These are phyloP conservation scores for Argyresthia goedartella DNA, from an alignment of 2,888 invertebrate species.

Conservation along the genomic window DNA sequence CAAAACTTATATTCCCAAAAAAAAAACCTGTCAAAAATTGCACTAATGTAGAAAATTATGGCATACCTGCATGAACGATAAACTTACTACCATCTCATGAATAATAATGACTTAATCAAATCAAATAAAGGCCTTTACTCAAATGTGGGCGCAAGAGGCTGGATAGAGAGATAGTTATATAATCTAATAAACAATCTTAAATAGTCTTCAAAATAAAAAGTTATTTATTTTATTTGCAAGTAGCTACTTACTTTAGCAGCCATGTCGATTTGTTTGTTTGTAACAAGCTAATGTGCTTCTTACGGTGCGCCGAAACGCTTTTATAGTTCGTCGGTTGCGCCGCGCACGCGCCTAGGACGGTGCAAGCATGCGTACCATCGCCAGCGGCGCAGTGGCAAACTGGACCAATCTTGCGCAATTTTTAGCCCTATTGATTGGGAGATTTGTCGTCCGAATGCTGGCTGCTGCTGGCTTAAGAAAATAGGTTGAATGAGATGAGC, in stretches of 20 bases:
- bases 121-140: too few relatives aligned
- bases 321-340: constrained; percentile 27
- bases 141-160: too few relatives aligned
- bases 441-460: too few relatives aligned
- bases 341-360: constrained; percentile 2
- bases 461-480: too few relatives aligned
- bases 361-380: background rate
- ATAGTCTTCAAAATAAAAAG: background rate
- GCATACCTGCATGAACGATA: too few relatives aligned
- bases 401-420: constrained; percentile 12
- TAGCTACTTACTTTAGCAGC: constrained; percentile 47
- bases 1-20: too few relatives aligned
- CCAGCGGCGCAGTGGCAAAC: constrained; percentile 10
- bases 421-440: background rate
- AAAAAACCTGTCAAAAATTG: too few relatives aligned
- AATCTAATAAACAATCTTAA: too few relatives aligned
- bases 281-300: constrained; percentile 22
- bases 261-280: constrained; percentile 46
- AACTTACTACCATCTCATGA: too few relatives aligned
- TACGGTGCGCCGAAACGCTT: constrained; percentile 25
- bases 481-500: background rate
- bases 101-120: too few relatives aligned
- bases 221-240: background rate
- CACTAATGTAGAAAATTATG: too few relatives aligned
- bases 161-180: too few relatives aligned